These are phyloP conservation scores for Meteorus sp. DNA, from an alignment of 1,140 invertebrate species.

Conservation along the genomic window DNA sequence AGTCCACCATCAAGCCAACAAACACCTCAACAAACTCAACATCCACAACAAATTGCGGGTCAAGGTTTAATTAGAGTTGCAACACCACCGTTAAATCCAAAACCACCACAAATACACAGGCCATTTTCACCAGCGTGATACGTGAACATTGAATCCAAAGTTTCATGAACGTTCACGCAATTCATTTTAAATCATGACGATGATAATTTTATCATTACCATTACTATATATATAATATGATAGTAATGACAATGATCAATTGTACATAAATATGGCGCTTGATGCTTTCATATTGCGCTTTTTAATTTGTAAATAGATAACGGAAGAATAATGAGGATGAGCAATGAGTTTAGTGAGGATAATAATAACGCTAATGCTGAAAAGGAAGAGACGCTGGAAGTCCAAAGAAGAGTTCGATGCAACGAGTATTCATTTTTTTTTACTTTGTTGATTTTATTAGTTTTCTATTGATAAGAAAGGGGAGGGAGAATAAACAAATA, in stretches of 20 bases:
- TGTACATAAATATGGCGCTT: neutral
- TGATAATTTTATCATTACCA: neutral
- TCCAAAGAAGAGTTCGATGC: neutral
- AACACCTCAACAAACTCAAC: slow-evolving; percentile 32
- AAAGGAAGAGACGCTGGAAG: slow-evolving; percentile 6
- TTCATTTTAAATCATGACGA: neutral
- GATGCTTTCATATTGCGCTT: neutral
- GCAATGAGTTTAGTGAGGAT: neutral
- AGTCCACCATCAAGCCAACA: slow-evolving; percentile 46
- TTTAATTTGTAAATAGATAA: neutral
- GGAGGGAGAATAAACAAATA: neutral
- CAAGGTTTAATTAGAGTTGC: slow-evolving; percentile 52
- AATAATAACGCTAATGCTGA: neutral
- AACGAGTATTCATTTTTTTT: neutral
- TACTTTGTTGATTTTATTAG: neutral
- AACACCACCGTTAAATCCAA: slow-evolving; percentile 50
- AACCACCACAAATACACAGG: slow-evolving; percentile 55
- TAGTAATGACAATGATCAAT: neutral
- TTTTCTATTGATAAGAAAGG: too few relatives aligned
- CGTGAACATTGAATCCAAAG: slow-evolving; percentile 7
- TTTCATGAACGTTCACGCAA: neutral
- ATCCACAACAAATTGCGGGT: slow-evolving; percentile 37
- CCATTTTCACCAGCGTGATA: slow-evolving; percentile 59
- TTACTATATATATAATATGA: neutral
- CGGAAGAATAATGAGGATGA: neutral